Base-by-base conservation (phyloP, 1,140 invertebrate species). In the Drosophila nigrodunni region DNA sequence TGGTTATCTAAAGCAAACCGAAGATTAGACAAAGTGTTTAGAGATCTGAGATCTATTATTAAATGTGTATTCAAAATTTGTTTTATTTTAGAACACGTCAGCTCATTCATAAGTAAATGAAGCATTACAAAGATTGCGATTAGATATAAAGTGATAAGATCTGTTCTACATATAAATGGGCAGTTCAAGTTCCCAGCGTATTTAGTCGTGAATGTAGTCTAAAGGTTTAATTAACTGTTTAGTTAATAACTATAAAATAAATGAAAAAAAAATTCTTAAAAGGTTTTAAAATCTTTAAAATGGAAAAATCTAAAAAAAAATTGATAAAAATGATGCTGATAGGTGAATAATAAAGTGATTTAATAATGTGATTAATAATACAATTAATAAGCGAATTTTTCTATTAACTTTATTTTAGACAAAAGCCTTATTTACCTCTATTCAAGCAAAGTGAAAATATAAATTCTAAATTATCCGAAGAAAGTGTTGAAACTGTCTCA, bases 111-210 rank as follows among this genome's bases (percentile, higher is more conserved):
- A 54, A 18, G 50, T 35, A 54, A 37, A 54, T 54, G 18, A 39
- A 9, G 60, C n/a, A 37, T 64, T 64, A 64, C 37, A 54, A 52
- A 52, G 30, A 54, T 15, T 7, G 3, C 52, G 61, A 64, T 64
- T 41, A 64, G 47, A 64, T 64, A 44, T 30, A 30, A 52, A 21
- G 15, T 34, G 21, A 52, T 41, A 34, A 25, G 37, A 52, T 8
- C 3, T 5, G 2, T 13, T 25, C 54, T 15, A 25, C 47, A 18
- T 64, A 54, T 64, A 64, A 54, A 64, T 43, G 11, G 8, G 4
- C 8, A 30, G n/a, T 41, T 34, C 35, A 52, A 13, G 21, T 50
- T 18, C 6, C n/a, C 8, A 10, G 30, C n/a, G 37, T 18, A 13
- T 25, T 54, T 5, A 64, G 61, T 64, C 8, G 47, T 18, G 15